Evolutionary conservation across 2,797 vertebrate genomes (phyloP), one percentile per base, ranked within the genome.

Genomic region (Numenius phaeopus): DNA sequence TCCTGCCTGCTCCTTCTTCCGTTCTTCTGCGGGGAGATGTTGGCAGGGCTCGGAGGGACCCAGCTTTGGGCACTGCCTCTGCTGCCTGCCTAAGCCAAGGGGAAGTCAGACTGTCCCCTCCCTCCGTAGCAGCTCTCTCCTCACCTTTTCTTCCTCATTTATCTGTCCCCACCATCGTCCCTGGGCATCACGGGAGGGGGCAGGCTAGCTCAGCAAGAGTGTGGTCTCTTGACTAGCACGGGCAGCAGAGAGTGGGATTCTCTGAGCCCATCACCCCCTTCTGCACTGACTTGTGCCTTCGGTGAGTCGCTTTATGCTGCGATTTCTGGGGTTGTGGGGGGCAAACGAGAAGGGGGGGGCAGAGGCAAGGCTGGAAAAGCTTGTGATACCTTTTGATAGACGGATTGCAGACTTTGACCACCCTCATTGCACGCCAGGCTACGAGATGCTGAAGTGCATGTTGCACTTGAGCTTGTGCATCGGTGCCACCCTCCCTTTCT

Each of bases 341-440:
- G 55, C 78, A 22, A 57, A 67, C 1, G 4, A 11, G 50, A 50
- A 5, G 1, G 37, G 23, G 5, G 46, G n/a, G n/a, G 17, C 22
- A 59, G 57, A 21, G 27, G 20, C 27, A 47, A 65, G 72, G 83
- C 54, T 76, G 89, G 73, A 47, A 20, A 57, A 32, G 16, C 5
- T 50, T 24, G 18, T 12, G 57, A 10, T 14, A 3, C 34, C 22
- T 54, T 70, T 30, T 29, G 34, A 2, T 26, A 11, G 77, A 32
- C n/a, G 32, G 30, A 11, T 0, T 15, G 29, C 2, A 24, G 40
- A 26, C 59, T 58, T 52, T 19, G 57, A 22, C 20, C 76, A 14
- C 14, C 23, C 34, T 62, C 2, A 0, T 66, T 11, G 49, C 29
- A 0, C 1, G 24, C 50, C 24, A 14, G 39, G 57, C 57, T 8